phyloP scores from a whole-genome alignment of 2,113 vertebrate genomes.

The Catharus fuscescens region DNA sequence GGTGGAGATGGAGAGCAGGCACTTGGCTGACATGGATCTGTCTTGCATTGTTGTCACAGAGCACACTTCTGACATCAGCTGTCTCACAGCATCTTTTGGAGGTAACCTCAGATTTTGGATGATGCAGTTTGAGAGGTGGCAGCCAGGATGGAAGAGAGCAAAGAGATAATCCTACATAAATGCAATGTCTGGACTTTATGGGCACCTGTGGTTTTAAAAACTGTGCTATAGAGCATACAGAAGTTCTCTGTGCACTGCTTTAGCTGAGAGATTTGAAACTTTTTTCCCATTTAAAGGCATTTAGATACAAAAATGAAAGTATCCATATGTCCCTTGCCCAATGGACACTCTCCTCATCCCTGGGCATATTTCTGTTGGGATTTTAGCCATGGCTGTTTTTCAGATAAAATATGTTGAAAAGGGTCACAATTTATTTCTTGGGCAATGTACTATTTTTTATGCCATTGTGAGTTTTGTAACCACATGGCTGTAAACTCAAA shows the following conservation, averaged over 20 bases:
- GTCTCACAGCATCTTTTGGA: neutral
- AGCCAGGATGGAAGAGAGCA: neutral
- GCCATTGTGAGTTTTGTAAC: neutral
- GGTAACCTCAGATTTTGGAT: neutral
- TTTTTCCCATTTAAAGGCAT: neutral
- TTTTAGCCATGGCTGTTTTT: neutral
- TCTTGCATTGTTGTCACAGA: neutral
- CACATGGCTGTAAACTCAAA: neutral
- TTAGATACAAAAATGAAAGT: neutral
- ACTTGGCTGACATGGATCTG: neutral
- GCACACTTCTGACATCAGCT: neutral
- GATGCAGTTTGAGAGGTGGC: neutral
- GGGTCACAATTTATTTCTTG: neutral
- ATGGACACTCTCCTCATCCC: accelerated
- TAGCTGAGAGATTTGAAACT: neutral
- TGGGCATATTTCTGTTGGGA: neutral
- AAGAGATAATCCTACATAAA: neutral
- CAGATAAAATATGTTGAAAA: neutral
- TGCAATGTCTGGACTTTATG: neutral
- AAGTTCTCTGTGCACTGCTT: neutral
- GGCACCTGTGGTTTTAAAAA: neutral
- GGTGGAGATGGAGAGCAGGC: neutral
- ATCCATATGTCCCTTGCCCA: neutral
- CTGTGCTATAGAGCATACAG: neutral
- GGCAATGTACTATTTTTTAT: neutral